Percentiles rank a stretch among this genome's conserved stretches.
Evolutionary conservation across 2,888 invertebrate species (phyloP).

Genomic region (Hermaeophaga mercurialis): DNA sequence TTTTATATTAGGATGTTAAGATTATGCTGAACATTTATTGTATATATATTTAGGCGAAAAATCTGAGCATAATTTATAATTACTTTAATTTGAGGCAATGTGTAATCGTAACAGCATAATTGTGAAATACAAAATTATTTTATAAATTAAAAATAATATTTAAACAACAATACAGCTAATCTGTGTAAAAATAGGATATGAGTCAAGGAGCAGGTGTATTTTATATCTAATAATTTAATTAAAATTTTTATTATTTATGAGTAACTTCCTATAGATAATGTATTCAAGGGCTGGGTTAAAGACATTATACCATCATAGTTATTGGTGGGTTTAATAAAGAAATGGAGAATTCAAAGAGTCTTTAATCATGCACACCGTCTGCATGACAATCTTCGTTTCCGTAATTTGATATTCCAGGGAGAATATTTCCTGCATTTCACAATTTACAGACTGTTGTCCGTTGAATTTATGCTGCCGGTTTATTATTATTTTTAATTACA

Average conservation of each 20-base stretch:
- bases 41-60: too few relatives aligned
- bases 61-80: too few relatives aligned
- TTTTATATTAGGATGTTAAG: too few relatives aligned
- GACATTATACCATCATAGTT: background rate
- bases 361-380: background rate
- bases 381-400: conserved; percentile 4
- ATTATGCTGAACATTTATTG: too few relatives aligned
- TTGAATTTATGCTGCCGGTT: background rate
- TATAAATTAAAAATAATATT: too few relatives aligned
- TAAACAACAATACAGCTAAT: too few relatives aligned
- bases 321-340: background rate
- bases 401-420: conserved; percentile 2
- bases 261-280: background rate
- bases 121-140: background rate
- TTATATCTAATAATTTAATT: background rate
- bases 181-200: too few relatives aligned
- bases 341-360: background rate
- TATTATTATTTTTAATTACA: too few relatives aligned
- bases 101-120: background rate
- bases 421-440: conserved; percentile 3
- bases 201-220: background rate
- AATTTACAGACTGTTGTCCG: conserved; percentile 1
- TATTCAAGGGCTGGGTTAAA: background rate
- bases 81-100: too few relatives aligned
- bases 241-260: background rate